phyloP scores from a whole-genome alignment of 2,113 vertebrate species.

The Albula goreensis region DNA sequence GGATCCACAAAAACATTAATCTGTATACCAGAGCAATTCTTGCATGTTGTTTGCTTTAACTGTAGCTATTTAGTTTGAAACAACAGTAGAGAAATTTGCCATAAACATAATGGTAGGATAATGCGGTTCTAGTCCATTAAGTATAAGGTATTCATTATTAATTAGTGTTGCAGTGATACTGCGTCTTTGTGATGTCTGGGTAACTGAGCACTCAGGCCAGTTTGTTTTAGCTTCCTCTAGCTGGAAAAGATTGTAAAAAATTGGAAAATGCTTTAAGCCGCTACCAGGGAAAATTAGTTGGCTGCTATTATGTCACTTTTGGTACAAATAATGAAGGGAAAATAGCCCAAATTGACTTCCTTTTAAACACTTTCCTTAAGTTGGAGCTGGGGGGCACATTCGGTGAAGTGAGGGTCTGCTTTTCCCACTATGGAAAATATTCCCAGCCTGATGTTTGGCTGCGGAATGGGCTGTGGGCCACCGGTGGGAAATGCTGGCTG shows the following conservation, averaged over 20 bases:
- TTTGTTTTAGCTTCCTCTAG: background rate
- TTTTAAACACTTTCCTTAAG: background rate
- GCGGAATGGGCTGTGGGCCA: background rate
- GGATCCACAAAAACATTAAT: too few species aligned
- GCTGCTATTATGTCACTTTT: background rate
- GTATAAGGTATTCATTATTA: too few species aligned
- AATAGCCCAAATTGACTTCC: background rate
- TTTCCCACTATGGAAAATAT: slow-evolving; percentile 15
- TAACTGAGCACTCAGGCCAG: too few species aligned
- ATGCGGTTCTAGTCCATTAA: too few species aligned
- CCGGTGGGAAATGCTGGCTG: slow-evolving; percentile 1
- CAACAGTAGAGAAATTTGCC: too few species aligned
- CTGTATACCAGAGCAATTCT: too few species aligned
- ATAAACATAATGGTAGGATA: too few species aligned
- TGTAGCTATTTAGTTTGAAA: too few species aligned
- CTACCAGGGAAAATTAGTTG: background rate
- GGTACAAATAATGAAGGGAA: background rate
- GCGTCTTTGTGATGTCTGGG: too few species aligned
- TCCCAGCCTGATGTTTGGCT: slow-evolving; percentile 15
- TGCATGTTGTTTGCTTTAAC: too few species aligned
- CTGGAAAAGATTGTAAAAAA: background rate
- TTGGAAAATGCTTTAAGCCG: background rate
- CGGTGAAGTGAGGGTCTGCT: slow-evolving; percentile 4
- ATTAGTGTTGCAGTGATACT: too few species aligned
- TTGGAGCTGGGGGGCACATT: background rate